Evolutionary conservation across 2,888 invertebrate genomes (phyloP), one percentile per base, ranked within the genome.

Genomic region (Phortica okadai): DNA sequence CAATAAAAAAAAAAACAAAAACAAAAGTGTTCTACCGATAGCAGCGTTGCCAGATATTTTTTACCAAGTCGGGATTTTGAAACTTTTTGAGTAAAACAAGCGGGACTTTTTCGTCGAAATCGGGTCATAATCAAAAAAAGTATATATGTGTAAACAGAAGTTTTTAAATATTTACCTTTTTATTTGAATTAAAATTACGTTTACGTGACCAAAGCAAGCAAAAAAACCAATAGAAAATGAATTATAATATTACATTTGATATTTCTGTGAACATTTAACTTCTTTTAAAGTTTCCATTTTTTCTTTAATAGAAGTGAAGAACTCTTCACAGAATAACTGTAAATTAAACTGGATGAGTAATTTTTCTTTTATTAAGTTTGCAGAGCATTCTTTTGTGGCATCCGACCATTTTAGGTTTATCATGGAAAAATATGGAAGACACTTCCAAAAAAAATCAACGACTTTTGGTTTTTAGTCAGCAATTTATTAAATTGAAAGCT

Each of bases 21-120:
- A 21, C 21, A 21, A 21, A 1, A 21, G 21, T 21, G 21, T 21
- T 21, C 21, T 21, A 21, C 21, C 44, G 16, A 69, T 75, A 84
- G 84, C 59, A 81, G 79, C n/a, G 66, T 66, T 66, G 33, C 66
- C 66, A 66, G 7, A 66, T 25, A 21, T 66, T 66, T 16, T 66
- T 66, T 66, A 21, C 25, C 6, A 66, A 66, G 6, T 59, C 59
- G 59, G 7, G 59, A 59, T 21, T 11, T 59, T 59, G n/a, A 16
- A 59, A 59, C n/a, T 59, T 59, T 14, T 59, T 11, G 7, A 21
- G 59, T 59, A 21, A 21, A 1, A 59, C 0, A 59, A 21, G 42
- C 66, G 33, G 66, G 3, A 66, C 25, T 16, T 14, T 66, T 66
- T 33, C 66, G 66, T 41, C 66, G 25, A 66, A 66, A 66, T 16